phyloP scores from a whole-genome alignment of 2,113 vertebrate genomes.

The Ophiodon elongatus region DNA sequence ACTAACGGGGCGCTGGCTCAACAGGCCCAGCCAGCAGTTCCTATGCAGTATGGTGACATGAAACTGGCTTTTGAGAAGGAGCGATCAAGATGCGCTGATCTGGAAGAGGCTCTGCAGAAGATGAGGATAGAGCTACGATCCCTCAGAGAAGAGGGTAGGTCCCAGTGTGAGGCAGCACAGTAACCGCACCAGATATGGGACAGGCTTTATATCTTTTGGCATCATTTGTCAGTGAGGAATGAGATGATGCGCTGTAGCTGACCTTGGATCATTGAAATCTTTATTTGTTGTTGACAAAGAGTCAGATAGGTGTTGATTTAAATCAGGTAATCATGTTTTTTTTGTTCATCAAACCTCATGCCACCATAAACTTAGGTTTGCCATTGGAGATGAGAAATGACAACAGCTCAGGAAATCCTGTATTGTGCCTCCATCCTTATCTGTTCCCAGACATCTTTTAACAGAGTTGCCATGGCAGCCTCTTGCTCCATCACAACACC shows the following conservation, averaged over 20 bases:
- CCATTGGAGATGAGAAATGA: constrained; percentile 14
- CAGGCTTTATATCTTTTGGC: neutral
- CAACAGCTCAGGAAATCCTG: constrained; percentile 3
- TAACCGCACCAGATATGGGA: neutral
- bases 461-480: too few species aligned
- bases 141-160: constrained; percentile 94
- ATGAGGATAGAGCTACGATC: constrained; percentile 96
- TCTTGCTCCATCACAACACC: too few species aligned
- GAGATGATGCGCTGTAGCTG: too few species aligned
- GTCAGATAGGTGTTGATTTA: too few species aligned
- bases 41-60: constrained; percentile 97
- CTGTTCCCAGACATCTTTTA: constrained; percentile 31
- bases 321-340: too few species aligned
- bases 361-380: neutral
- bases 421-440: neutral
- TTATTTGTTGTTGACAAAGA: too few species aligned
- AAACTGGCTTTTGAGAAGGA: constrained; percentile 97
- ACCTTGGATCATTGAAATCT: too few species aligned
- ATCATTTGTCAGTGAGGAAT: too few species aligned
- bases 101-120: constrained; percentile 98
- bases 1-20: constrained; percentile 75
- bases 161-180: neutral
- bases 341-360: neutral
- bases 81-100: constrained; percentile 93
- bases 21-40: constrained; percentile 83